Conservation (phyloP, 1,140 invertebrate genomes). For the Hirudo medicinalis region DNA sequence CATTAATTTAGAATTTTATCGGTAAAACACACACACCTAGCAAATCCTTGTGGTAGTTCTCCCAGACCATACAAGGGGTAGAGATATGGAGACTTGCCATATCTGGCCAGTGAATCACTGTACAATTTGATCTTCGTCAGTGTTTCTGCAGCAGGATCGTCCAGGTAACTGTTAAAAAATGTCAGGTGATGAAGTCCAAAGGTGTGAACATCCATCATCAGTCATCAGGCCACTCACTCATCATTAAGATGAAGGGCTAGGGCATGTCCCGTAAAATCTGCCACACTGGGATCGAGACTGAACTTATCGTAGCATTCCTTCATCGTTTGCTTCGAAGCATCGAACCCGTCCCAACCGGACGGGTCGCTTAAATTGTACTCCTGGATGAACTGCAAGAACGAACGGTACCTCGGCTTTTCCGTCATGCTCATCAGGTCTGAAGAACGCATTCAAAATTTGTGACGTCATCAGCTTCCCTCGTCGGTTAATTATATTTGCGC, state of each 20-base stretch:
- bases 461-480: no score
- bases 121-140: constrained; percentile 88
- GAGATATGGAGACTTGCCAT: constrained; percentile 95
- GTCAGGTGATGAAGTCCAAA: neutral
- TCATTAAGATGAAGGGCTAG: constrained; percentile 71
- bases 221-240: constrained; percentile 35
- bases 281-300: constrained; percentile 86
- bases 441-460: neutral
- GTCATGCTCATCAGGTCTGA: constrained; percentile 96
- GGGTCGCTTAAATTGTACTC: constrained; percentile 80
- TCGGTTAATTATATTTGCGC: neutral
- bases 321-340: constrained; percentile 65
- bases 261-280: constrained; percentile 97
- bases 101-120: constrained; percentile 87
- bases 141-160: constrained; percentile 58
- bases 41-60: constrained; percentile 97
- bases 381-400: constrained; percentile 89
- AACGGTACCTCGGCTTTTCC: constrained; percentile 91
- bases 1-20: neutral
- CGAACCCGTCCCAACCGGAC: constrained; percentile 84
- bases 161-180: constrained; percentile 56
- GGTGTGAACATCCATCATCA: neutral
- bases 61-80: constrained; percentile 98
- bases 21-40: constrained; percentile 59
- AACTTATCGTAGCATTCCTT: constrained; percentile 58